Evolutionary conservation across 2,888 invertebrate genomes (phyloP).

Genomic region (Agrochola lychnidis): DNA sequence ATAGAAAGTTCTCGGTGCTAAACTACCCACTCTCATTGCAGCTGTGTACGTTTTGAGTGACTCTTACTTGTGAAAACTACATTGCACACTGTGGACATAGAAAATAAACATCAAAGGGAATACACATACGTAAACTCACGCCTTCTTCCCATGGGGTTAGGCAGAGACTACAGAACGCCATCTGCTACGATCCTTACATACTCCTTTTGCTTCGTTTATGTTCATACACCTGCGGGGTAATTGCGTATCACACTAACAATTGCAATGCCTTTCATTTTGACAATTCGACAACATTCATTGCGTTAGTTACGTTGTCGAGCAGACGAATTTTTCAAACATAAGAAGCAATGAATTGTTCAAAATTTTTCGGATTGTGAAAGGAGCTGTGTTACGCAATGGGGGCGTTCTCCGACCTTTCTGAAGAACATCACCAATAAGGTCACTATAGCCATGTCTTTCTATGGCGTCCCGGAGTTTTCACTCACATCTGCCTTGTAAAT

Average conservation of each 20-base stretch:
- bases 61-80: not conserved
- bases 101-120: not conserved
- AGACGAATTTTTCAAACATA: not conserved
- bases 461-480: no score
- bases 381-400: not conserved
- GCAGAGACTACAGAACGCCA: not conserved
- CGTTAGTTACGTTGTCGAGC: not conserved
- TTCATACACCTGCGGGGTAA: not conserved
- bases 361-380: not conserved
- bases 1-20: constrained; percentile 16
- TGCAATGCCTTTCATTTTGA: not conserved
- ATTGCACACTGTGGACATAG: no score
- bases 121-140: not conserved
- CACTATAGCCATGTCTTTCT: not conserved
- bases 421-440: not conserved
- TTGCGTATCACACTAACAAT: not conserved
- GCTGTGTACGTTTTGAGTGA: not conserved
- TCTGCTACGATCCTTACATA: not conserved
- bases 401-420: not conserved
- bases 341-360: not conserved
- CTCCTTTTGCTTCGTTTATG: not conserved
- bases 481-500: not conserved
- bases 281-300: not conserved
- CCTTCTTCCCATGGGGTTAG: not conserved
- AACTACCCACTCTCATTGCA: not conserved